phyloP scores from a whole-genome alignment of 2,797 vertebrate species.

The Pipistrellus pygmaeus region DNA sequence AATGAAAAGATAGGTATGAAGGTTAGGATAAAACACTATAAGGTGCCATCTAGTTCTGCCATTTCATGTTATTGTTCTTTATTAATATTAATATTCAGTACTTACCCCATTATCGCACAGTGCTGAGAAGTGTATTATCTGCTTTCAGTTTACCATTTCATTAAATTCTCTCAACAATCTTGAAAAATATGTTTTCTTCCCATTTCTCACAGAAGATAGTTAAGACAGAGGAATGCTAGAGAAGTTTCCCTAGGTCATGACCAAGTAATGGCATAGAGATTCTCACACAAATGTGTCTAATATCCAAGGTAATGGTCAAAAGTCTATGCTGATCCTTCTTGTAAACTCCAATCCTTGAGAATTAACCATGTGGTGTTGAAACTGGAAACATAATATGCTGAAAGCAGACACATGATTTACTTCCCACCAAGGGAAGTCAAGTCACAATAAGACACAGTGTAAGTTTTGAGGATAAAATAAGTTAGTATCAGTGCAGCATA shows the following conservation, averaged over 20 bases:
- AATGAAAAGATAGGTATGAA: conserved; percentile 47
- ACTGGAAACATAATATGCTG: not conserved
- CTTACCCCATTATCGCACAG: not conserved
- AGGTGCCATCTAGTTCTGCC: not conserved
- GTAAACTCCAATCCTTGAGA: not conserved
- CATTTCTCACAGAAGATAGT: not conserved
- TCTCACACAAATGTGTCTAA: not conserved
- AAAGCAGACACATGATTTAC: not conserved
- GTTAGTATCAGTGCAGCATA: not conserved
- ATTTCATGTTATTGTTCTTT: conserved; percentile 43
- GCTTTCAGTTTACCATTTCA: not conserved
- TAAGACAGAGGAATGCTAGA: not conserved
- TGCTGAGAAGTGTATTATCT: not conserved
- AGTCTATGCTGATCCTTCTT: not conserved
- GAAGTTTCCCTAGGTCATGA: not conserved
- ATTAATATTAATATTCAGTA: conserved; percentile 28
- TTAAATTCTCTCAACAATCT: conserved; percentile 1
- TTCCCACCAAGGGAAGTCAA: not conserved
- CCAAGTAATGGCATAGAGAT: not conserved
- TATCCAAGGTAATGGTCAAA: not conserved
- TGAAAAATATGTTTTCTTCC: conserved; percentile 21
- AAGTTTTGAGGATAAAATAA: conserved; percentile 36
- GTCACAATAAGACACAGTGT: not conserved
- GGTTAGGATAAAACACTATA: conserved; percentile 37
- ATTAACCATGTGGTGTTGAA: conserved; percentile 4